Evolutionary conservation across 2,797 vertebrate genomes (phyloP).

Genomic region (Pseudomugil tenellus): DNA sequence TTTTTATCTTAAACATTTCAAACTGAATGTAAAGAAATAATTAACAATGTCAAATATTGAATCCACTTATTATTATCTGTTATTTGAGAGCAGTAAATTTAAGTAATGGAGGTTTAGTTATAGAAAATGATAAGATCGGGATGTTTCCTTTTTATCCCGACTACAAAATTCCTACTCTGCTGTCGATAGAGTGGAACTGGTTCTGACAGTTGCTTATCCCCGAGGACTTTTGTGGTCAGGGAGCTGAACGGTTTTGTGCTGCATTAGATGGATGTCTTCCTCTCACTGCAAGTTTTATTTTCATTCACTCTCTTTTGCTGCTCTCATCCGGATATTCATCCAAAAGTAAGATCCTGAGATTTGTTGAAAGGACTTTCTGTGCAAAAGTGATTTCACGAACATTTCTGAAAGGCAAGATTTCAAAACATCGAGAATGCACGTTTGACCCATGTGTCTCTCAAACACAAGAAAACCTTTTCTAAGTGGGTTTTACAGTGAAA

Average conservation of each 20-base stretch:
- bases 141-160: background rate
- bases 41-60: background rate
- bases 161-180: background rate
- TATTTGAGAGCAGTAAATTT: background rate
- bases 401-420: slow-evolving; percentile 1
- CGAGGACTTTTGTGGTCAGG: slow-evolving; percentile 60
- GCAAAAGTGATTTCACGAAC: background rate
- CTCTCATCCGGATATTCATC: background rate
- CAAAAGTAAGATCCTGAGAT: background rate
- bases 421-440: slow-evolving; percentile 19
- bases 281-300: slow-evolving; percentile 21
- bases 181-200: slow-evolving; percentile 43
- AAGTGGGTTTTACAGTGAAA: slow-evolving; percentile 7
- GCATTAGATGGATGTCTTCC: slow-evolving; percentile 51
- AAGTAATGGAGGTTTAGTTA: background rate
- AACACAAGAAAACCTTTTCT: slow-evolving; percentile 23
- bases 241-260: slow-evolving; percentile 50
- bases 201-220: slow-evolving; percentile 66
- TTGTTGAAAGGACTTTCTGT: background rate
- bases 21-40: too few relatives aligned
- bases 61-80: too few relatives aligned
- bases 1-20: background rate
- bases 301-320: slow-evolving; percentile 2
- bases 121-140: background rate
- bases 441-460: slow-evolving; percentile 2